These are phyloP conservation scores for Steinernema scapterisci DNA, from an alignment of 2,888 invertebrate genomes.

Conservation along the genomic window DNA sequence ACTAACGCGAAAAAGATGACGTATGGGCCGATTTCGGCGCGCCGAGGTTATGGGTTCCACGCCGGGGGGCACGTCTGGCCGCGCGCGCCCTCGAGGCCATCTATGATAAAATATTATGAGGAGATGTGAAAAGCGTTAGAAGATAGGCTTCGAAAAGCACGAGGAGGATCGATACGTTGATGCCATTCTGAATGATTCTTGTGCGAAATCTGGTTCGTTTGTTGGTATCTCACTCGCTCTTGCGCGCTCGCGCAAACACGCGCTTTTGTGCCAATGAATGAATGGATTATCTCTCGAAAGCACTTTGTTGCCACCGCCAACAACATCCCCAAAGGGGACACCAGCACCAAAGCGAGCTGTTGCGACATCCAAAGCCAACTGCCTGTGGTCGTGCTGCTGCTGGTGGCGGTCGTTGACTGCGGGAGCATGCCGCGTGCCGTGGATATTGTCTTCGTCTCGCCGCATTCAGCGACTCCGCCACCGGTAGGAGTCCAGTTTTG, in stretches of 20 bases:
- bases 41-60: neutral
- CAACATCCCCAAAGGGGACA: constrained; percentile 7
- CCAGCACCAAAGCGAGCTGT: neutral
- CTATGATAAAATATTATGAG: constrained; percentile 25
- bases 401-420: neutral
- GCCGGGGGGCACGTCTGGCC: neutral
- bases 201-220: constrained; percentile 28
- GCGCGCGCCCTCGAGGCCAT: neutral
- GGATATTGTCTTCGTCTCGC: constrained; percentile 1
- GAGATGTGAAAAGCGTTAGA: neutral
- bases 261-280: neutral
- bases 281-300: constrained; percentile 9
- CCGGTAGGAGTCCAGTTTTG: constrained; percentile 15
- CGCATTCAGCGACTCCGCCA: constrained; percentile 9
- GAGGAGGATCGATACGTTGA: constrained; percentile 15
- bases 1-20: neutral
- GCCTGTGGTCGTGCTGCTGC: neutral
- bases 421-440: neutral
- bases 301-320: constrained; percentile 6
- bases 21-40: neutral
- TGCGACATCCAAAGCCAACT: too few relatives aligned
- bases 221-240: neutral
- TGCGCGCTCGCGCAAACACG: too few relatives aligned
- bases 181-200: constrained; percentile 20
- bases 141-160: neutral